Conservation (phyloP, 2,888 invertebrate species). For the Pyrrhia umbra region DNA sequence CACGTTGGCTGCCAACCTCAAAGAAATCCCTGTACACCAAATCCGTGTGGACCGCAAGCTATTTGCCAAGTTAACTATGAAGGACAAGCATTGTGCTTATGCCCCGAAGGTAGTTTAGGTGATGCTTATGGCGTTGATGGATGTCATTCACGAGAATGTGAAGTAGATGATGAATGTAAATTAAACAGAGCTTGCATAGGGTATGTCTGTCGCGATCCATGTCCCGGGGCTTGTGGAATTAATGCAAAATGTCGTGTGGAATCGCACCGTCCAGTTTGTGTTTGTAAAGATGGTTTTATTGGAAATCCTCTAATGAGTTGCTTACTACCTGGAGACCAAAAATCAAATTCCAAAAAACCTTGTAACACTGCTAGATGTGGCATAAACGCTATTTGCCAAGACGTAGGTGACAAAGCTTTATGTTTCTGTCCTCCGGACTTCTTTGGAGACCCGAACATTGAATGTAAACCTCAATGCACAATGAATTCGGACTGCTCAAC, state of each 20-base stretch:
- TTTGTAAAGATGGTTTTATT: slow-evolving; percentile 92
- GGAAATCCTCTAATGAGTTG: slow-evolving; percentile 95
- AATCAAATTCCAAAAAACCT: slow-evolving; percentile 89
- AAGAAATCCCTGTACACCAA: slow-evolving; percentile 94
- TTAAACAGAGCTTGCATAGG: slow-evolving; percentile 94
- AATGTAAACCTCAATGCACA: slow-evolving; percentile 95
- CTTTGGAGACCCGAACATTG: slow-evolving; percentile 94
- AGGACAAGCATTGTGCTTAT: slow-evolving; percentile 93
- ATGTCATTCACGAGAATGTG: slow-evolving; percentile 95
- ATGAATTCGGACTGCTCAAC: slow-evolving; percentile 95
- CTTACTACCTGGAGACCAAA: slow-evolving; percentile 90
- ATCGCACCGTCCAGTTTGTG: slow-evolving; percentile 95
- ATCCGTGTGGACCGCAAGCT: slow-evolving; percentile 95
- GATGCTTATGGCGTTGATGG: slow-evolving; percentile 93
- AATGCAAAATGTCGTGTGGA: slow-evolving; percentile 94
- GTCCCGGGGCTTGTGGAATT: slow-evolving; percentile 94
- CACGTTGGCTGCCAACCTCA: slow-evolving; percentile 93
- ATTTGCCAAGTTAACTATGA: slow-evolving; percentile 92
- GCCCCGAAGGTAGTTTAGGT: slow-evolving; percentile 93
- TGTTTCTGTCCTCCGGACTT: slow-evolving; percentile 95
- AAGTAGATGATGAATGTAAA: slow-evolving; percentile 94
- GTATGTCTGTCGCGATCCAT: slow-evolving; percentile 95
- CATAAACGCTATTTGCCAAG: slow-evolving; percentile 94
- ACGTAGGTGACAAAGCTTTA: slow-evolving; percentile 92
- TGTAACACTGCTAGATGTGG: slow-evolving; percentile 95